These are phyloP conservation scores for Ceriagrion tenellum DNA, from an alignment of 2,888 invertebrate genomes.

Conservation along the genomic window DNA sequence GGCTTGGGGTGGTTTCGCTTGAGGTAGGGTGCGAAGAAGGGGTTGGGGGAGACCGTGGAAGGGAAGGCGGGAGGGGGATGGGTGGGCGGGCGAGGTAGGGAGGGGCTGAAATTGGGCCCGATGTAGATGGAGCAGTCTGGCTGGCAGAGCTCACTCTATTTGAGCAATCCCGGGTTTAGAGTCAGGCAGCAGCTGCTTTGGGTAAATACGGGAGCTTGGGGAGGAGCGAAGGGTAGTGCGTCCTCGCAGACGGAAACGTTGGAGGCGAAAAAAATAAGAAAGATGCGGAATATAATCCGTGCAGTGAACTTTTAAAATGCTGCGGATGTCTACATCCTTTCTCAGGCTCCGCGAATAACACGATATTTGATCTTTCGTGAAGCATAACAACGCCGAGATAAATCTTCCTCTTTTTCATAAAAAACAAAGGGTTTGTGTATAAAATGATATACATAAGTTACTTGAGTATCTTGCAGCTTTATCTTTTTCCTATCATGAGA, in stretches of 20 bases:
- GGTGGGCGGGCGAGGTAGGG: neutral
- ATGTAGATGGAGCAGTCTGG: conserved; percentile 60
- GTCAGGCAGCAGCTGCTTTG: conserved; percentile 57
- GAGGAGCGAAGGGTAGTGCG: neutral
- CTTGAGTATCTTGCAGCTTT: too few species aligned
- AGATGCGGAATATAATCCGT: conserved; percentile 26
- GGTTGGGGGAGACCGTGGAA: neutral
- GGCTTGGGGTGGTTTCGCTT: neutral
- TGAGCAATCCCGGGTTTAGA: conserved; percentile 59
- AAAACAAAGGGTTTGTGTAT: too few species aligned
- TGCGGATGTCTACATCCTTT: conserved; percentile 47
- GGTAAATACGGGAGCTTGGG: conserved; percentile 43
- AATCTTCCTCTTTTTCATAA: neutral
- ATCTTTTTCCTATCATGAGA: too few species aligned
- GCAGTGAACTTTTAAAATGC: conserved; percentile 61
- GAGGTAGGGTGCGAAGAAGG: neutral
- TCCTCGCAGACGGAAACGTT: neutral
- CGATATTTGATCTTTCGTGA: conserved; percentile 17
- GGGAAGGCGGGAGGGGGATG: neutral
- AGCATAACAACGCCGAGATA: neutral
- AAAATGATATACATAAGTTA: too few species aligned
- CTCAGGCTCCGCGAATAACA: neutral
- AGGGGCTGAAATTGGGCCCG: neutral
- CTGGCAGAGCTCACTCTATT: conserved; percentile 58
- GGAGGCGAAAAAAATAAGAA: neutral